These are phyloP conservation scores for Ochropacha duplaris DNA, from an alignment of 2,888 invertebrate genomes.

Conservation along the genomic window DNA sequence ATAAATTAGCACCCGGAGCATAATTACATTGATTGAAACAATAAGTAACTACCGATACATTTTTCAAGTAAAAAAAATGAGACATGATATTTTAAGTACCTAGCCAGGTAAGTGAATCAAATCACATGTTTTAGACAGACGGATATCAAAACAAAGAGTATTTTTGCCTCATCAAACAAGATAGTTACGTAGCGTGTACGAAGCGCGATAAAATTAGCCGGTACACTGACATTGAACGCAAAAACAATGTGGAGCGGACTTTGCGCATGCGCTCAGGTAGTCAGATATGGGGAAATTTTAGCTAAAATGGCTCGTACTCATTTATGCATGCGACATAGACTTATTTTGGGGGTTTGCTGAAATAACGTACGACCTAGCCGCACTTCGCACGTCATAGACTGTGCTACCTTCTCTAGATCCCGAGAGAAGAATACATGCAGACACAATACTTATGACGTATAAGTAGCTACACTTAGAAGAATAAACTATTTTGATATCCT, in stretches of 20 bases:
- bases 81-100: too few relatives aligned
- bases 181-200: slow-evolving; percentile 70
- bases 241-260: slow-evolving; percentile 76
- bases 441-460: too few relatives aligned
- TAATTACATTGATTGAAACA: too few relatives aligned
- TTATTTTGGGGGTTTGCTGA: slow-evolving; percentile 45
- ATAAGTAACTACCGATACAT: neutral
- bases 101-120: slow-evolving; percentile 12
- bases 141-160: slow-evolving; percentile 75
- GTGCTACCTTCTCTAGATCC: slow-evolving; percentile 43
- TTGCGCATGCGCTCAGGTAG: slow-evolving; percentile 71
- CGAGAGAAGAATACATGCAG: slow-evolving; percentile 29
- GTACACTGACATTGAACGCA: slow-evolving; percentile 82
- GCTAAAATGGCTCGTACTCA: slow-evolving; percentile 28
- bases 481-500: too few relatives aligned
- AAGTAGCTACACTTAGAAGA: too few relatives aligned
- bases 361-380: slow-evolving; percentile 32
- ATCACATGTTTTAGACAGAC: slow-evolving; percentile 52
- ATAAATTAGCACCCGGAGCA: too few relatives aligned
- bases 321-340: slow-evolving; percentile 37
- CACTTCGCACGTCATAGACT: slow-evolving; percentile 67
- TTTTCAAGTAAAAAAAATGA: neutral
- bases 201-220: slow-evolving; percentile 80
- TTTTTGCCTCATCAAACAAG: slow-evolving; percentile 71
- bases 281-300: slow-evolving; percentile 57